A percentile compares a stretch with the other conserved stretches of the same genome.
Evolutionary conservation across 2,888 invertebrate genomes (phyloP).

Genomic region (Lasioglossum calceatum): DNA sequence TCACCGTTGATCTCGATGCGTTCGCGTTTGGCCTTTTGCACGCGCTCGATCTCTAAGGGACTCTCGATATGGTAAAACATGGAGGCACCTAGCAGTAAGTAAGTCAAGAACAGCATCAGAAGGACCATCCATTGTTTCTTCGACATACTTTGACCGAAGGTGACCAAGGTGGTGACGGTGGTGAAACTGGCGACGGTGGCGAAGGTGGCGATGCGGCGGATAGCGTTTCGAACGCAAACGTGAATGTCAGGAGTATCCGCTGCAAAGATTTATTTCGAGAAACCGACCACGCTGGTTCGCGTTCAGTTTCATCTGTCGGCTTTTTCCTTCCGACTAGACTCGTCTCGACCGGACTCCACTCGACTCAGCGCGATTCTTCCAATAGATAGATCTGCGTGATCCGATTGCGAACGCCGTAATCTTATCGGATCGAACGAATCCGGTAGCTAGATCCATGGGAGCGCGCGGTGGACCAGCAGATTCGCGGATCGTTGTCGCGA

Average conservation of each 20-base stretch:
- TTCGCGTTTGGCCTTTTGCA: slow-evolving; percentile 87
- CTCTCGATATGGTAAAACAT: slow-evolving; percentile 94
- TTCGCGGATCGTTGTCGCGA: slow-evolving; percentile 22
- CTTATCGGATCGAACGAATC: not conserved
- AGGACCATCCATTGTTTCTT: slow-evolving; percentile 92
- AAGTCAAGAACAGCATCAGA: slow-evolving; percentile 90
- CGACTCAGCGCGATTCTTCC: not conserved
- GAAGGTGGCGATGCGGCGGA: not conserved
- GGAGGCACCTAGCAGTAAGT: slow-evolving; percentile 92
- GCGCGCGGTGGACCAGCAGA: slow-evolving; percentile 6
- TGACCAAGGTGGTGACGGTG: not conserved
- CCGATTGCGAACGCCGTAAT: not conserved
- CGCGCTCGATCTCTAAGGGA: slow-evolving; percentile 88
- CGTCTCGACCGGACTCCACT: not conserved
- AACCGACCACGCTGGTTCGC: not conserved
- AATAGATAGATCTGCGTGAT: not conserved
- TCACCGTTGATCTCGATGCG: slow-evolving; percentile 90
- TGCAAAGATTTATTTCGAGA: not conserved
- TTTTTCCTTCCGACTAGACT: not conserved
- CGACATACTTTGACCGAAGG: slow-evolving; percentile 87
- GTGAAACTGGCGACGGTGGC: not conserved
- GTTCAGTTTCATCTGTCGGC: slow-evolving; percentile 35
- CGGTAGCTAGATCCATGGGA: not conserved
- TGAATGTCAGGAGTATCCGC: slow-evolving; percentile 7
- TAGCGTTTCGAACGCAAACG: not conserved